These are phyloP conservation scores for Anoura caudifer DNA, from an alignment of 2,113 vertebrate genomes.

Conservation along the genomic window DNA sequence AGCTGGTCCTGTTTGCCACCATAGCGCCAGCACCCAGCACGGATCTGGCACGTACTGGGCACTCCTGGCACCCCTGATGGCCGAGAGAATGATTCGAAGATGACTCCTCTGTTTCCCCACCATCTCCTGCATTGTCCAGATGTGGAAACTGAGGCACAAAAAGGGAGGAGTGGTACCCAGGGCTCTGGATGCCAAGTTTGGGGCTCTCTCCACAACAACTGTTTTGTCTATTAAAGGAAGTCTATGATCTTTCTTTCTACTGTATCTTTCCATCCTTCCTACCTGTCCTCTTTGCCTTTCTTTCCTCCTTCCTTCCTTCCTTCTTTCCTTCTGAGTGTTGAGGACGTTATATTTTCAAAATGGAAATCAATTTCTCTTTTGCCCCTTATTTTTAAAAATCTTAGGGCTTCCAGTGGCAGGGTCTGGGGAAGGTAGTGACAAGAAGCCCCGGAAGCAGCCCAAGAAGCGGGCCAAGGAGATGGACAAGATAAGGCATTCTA, in stretches of 20 bases:
- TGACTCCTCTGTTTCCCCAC: neutral
- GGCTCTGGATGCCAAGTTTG: neutral
- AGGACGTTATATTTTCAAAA: constrained; percentile 27
- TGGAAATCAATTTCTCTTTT: constrained; percentile 18
- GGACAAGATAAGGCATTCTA: no score
- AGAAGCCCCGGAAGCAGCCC: no score
- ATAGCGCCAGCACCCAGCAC: neutral
- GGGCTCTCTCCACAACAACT: neutral
- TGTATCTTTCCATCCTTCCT: neutral
- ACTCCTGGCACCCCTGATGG: accelerated
- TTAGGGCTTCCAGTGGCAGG: no score
- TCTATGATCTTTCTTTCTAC: neutral
- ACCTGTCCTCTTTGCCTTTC: neutral
- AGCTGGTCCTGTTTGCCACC: neutral
- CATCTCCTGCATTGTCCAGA: neutral
- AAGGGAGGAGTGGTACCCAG: neutral
- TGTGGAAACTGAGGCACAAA: neutral
- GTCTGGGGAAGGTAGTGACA: no score
- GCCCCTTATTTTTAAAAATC: neutral
- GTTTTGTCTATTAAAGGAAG: neutral
- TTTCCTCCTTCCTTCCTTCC: neutral
- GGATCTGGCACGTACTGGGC: neutral
- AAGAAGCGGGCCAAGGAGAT: no score
- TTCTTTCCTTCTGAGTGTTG: neutral
- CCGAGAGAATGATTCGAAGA: neutral